phyloP scores from a whole-genome alignment of 2,888 invertebrate genomes.

The Lasioglossum oenotherae region DNA sequence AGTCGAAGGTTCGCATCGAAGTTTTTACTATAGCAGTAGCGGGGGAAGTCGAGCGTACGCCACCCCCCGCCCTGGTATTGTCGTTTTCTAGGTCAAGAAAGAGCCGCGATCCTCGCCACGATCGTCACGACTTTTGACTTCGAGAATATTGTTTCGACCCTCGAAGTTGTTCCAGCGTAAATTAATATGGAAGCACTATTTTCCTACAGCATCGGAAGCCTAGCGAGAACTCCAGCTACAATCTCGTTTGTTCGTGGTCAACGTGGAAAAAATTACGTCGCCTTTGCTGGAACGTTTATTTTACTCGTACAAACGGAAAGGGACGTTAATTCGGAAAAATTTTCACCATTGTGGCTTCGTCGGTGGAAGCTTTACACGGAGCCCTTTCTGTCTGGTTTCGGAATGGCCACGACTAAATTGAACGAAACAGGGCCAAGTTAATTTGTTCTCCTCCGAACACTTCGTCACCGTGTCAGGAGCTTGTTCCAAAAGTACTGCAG shows the following conservation, averaged over 20 bases:
- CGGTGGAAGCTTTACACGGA: background rate
- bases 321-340: background rate
- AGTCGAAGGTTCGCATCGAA: conserved; percentile 69
- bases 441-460: conserved; percentile 11
- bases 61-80: conserved; percentile 38
- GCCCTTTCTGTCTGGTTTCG: background rate
- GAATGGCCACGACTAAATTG: background rate
- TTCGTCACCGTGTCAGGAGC: conserved; percentile 12
- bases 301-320: background rate
- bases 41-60: conserved; percentile 50
- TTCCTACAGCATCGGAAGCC: conserved; percentile 12
- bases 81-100: conserved; percentile 61
- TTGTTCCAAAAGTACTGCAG: conserved; percentile 2
- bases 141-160: conserved; percentile 74
- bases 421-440: conserved; percentile 11
- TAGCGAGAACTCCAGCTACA: background rate
- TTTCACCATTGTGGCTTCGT: background rate
- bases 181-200: conserved; percentile 60
- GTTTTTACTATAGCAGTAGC: conserved; percentile 67
- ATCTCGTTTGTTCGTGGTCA: background rate
- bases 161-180: conserved; percentile 59
- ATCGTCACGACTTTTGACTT: conserved; percentile 68
- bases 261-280: background rate
- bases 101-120: conserved; percentile 31
- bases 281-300: background rate